Percentiles rank a stretch among this genome's conserved stretches.
These are phyloP conservation scores for Ctenosaura bakeri DNA, from an alignment of 2,797 vertebrate genomes.

Conservation along the genomic window DNA sequence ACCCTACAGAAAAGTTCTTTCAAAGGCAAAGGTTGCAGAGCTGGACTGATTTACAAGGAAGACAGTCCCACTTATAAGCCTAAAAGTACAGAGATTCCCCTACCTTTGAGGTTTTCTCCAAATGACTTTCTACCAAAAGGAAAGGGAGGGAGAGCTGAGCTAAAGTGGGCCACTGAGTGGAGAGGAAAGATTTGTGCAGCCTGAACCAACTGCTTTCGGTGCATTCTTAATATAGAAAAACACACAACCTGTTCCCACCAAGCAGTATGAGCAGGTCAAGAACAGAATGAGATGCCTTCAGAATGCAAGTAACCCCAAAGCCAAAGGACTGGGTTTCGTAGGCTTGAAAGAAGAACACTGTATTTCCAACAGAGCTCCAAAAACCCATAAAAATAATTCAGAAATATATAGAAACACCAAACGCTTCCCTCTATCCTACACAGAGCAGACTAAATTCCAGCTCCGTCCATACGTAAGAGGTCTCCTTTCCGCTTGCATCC, in stretches of 20 bases:
- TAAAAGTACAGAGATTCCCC: slow-evolving; percentile 20
- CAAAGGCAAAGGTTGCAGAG: slow-evolving; percentile 38
- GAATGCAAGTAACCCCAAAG: not conserved
- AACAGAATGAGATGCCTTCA: not conserved
- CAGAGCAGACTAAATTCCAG: not conserved
- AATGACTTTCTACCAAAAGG: slow-evolving; percentile 52
- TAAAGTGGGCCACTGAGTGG: slow-evolving; percentile 40
- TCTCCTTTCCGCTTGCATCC: not conserved
- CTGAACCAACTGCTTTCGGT: slow-evolving; percentile 38
- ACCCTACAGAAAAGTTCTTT: slow-evolving; percentile 47
- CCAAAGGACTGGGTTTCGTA: not conserved
- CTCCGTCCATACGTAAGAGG: not conserved
- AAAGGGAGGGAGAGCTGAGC: slow-evolving; percentile 22
- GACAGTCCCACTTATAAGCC: slow-evolving; percentile 37
- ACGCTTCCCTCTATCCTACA: not conserved
- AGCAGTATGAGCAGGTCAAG: not conserved
- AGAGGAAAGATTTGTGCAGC: slow-evolving; percentile 55
- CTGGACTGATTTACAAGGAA: slow-evolving; percentile 55
- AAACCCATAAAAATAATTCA: not conserved
- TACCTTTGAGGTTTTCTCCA: not conserved
- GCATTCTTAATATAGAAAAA: slow-evolving; percentile 39
- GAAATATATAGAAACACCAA: slow-evolving; percentile 3
- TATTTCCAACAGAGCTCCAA: not conserved
- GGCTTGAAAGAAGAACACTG: not conserved
- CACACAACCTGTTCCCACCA: not conserved